Conservation (phyloP, 2,797 vertebrate species). For the Coendou prehensilis region DNA sequence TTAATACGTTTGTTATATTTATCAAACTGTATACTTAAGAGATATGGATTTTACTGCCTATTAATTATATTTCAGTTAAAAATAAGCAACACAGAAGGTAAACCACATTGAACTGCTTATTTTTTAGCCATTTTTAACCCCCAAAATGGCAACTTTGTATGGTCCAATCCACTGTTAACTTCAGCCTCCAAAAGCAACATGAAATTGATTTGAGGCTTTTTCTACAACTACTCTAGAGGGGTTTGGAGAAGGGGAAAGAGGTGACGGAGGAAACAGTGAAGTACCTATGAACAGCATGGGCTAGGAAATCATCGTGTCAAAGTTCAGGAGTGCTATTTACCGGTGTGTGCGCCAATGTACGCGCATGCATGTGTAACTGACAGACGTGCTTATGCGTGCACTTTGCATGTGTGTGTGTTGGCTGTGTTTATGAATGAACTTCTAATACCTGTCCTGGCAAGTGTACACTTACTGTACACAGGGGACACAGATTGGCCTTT, state of each 20-base stretch:
- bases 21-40: not conserved
- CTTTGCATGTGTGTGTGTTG: not conserved
- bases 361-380: not conserved
- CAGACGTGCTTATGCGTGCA: not conserved
- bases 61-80: conserved; percentile 8
- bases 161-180: not conserved
- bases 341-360: not conserved
- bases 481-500: not conserved
- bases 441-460: not conserved
- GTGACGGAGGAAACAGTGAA: not conserved
- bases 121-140: not conserved
- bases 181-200: not conserved
- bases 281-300: accelerated
- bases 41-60: not conserved
- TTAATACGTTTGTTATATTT: not conserved
- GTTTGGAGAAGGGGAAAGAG: not conserved
- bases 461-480: too few relatives aligned
- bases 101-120: not conserved
- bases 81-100: not conserved
- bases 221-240: not conserved
- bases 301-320: not conserved
- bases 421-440: not conserved
- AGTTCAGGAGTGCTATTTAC: too few relatives aligned
- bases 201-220: not conserved
- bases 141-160: not conserved